Evolutionary conservation across 2,888 invertebrate genomes (phyloP), one percentile per base, ranked within the genome.

Genomic region (Pristionchus maxplancki): DNA sequence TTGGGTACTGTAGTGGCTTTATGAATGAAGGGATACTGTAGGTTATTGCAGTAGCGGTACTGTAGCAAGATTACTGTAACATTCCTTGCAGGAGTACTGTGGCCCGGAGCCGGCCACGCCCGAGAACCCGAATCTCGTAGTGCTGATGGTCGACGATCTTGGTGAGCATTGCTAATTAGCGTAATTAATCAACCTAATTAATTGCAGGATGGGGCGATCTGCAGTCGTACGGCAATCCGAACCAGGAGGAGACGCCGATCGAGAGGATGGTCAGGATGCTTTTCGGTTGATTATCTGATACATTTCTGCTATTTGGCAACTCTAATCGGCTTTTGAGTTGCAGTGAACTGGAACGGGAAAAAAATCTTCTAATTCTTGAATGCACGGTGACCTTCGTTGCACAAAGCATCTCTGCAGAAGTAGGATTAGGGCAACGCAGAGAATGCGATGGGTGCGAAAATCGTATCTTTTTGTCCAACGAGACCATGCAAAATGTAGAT

Each of bases 231-330:
- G 94, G 94, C 44, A 94, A 94, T 89, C 94, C 94, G 48, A 95
- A 95, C 0, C 94, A 96, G 64, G 94, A 93, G 67, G 95, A 95
- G 48, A 95, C 91, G 20, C 94, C 95, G 90, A 95, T 96, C 34
- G 95, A 83, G 44, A 53, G 44, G 28, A 50, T 83, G 82, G 53
- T 53, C 34, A 83, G 78, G 1, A 37, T 15, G 71, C 5, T 74
- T 74, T 34, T 37, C 4, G 34, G 15, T 67, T 6, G n/a, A n/a
- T n/a, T n/a, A n/a, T n/a, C n/a, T n/a, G 34, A 13, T 31, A 2
- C 67, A 34, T 31, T 15, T 67, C 31, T 9, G 9, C 0, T 67
- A 15, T 31, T 67, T 28, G 8, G 31, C 20, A 67, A 15, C 31
- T 15, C 34, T 28, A 67, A 67, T 67, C 67, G 13, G 28, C 3